phyloP scores from a whole-genome alignment of 2,888 invertebrate genomes.

The Sphaerophoria taeniata region DNA sequence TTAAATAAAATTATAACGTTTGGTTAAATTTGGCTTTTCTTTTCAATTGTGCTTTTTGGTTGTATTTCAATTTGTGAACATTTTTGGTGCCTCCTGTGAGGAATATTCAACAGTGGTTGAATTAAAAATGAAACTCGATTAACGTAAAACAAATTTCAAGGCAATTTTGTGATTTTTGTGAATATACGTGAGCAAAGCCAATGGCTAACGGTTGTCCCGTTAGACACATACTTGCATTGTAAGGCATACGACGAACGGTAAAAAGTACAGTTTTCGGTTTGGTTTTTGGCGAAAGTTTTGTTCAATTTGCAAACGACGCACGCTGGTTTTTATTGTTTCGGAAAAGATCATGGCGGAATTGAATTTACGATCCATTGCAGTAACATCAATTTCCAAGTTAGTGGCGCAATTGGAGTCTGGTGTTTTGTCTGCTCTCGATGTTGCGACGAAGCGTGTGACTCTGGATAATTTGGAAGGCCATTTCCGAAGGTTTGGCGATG shows the following conservation, averaged over 20 bases:
- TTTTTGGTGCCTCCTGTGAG: conserved; percentile 32
- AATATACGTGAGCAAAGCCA: background rate
- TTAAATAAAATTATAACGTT: too few species aligned
- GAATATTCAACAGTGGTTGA: conserved; percentile 53
- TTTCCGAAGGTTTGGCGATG: conserved; percentile 25
- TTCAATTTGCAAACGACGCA: conserved; percentile 13
- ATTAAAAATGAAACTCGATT: conserved; percentile 59
- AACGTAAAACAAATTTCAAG: too few species aligned
- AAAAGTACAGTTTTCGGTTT: conserved; percentile 4
- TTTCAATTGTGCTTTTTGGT: too few species aligned
- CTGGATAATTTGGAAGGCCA: conserved; percentile 35
- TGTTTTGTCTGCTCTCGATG: background rate
- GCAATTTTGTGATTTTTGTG: too few species aligned
- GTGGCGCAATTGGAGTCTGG: conserved; percentile 13
- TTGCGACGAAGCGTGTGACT: conserved; percentile 24
- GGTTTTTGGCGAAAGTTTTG: conserved; percentile 26
- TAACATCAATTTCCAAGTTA: too few species aligned
- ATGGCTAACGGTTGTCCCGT: background rate
- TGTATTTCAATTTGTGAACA: too few species aligned
- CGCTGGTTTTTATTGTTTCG: too few species aligned
- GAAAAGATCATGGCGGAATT: too few species aligned
- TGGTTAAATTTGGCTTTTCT: too few species aligned
- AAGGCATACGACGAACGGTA: background rate
- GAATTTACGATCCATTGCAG: too few species aligned
- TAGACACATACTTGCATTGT: too few species aligned